Evolutionary conservation across 2,113 vertebrate genomes (phyloP), one percentile per base, ranked within the genome.

Genomic region (Morone chrysops): DNA sequence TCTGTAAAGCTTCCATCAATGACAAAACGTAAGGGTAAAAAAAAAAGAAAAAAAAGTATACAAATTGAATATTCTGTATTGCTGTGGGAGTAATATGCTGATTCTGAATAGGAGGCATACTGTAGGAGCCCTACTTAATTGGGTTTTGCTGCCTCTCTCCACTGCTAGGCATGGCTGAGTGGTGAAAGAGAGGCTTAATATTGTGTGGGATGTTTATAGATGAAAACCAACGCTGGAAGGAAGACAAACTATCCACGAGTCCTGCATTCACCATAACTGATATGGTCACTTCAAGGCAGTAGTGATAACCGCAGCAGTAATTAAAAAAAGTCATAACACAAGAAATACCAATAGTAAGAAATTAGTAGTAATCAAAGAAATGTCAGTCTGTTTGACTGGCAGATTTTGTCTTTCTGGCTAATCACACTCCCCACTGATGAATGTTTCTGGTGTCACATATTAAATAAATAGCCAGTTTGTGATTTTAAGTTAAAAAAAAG

Each of bases 191-290:
- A 82, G 53, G 89, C 77, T 88, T 87, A 85, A 88, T 83, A 90
- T 87, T 85, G 83, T 85, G 90, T 92, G 90, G 80, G 92, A 86
- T 90, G 90, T 94, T 93, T 91, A 86, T 90, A 84, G 85, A 90
- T 78, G 81, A 82, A 89, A 85, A 87, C 75, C 69, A 85, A 66
- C 16, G n/a, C 71, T 70, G 50, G 77, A 76, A 80, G 83, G 75
- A 82, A 80, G 74, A 88, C 71, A 86, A 85, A 87, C 86, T 50
- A 79, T 80, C 50, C 76, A 50, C 7, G 5, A 75, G 67, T 80
- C 57, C 75, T 82, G 54, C 43, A 82, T 71, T 73, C 70, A 50
- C 69, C 81, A 67, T 65, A 51, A 86, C 80, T 73, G 74, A 86
- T 72, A 61, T 11, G 36, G 60, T 75, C 80, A 82, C 67, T 75